A percentile compares a stretch with the other conserved stretches of the same genome.
phyloP scores from a whole-genome alignment of 2,113 vertebrate genomes.

The Entelurus aequoreus region DNA sequence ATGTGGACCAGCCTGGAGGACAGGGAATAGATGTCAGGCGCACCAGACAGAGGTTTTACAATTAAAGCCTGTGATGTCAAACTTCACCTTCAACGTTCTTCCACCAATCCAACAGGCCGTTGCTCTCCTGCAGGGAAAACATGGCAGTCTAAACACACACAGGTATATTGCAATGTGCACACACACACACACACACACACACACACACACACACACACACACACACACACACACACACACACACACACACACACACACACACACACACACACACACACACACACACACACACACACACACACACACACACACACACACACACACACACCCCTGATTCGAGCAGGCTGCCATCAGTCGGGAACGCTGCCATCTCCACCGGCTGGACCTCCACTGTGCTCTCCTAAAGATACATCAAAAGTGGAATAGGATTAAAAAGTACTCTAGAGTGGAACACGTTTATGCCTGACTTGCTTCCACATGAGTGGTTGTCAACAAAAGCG shows the following conservation, averaged over 20 bases:
- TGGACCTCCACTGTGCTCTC: slow-evolving; percentile 52
- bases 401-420: slow-evolving; percentile 28
- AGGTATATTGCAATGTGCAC: no score
- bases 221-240: slow-evolving; percentile 24
- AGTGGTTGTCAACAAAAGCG: no score
- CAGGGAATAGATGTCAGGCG: not conserved
- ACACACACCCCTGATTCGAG: slow-evolving; percentile 19
- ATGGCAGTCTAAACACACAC: not conserved
- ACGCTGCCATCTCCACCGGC: slow-evolving; percentile 56
- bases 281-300: slow-evolving; percentile 3
- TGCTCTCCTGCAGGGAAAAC: slow-evolving; percentile 36
- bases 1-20: slow-evolving; percentile 62
- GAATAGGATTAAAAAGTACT: no score
- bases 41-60: not conserved
- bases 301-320: slow-evolving; percentile 25
- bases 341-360: slow-evolving; percentile 33
- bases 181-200: no score
- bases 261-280: slow-evolving; percentile 26
- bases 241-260: not conserved
- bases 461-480: no score
- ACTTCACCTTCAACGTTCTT: slow-evolving; percentile 58
- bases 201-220: no score
- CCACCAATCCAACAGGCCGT: slow-evolving; percentile 69
- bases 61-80: not conserved
- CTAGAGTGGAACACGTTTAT: no score